A percentile compares a stretch with the other conserved stretches of the same genome.
phyloP scores from a whole-genome alignment of 2,888 invertebrate genomes.

The Epinotia ramella region DNA sequence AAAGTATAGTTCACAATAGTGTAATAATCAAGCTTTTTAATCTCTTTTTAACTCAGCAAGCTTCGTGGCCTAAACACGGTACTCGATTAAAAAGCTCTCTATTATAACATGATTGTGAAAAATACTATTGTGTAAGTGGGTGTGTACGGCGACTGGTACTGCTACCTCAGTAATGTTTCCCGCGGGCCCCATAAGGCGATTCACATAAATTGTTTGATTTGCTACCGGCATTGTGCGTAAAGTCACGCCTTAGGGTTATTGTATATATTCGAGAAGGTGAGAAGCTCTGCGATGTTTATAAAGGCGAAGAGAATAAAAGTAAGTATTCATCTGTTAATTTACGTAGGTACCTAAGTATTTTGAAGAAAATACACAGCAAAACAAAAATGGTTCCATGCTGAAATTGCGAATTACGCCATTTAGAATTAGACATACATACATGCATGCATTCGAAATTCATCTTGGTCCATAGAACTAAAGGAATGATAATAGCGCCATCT shows the following conservation, averaged over 20 bases:
- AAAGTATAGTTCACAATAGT: no score
- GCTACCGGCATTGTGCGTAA: background rate
- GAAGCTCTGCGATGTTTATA: no score
- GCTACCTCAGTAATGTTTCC: background rate
- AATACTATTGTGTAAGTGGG: no score
- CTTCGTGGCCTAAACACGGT: no score
- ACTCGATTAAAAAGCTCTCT: no score
- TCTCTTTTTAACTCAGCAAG: no score
- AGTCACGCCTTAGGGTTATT: background rate
- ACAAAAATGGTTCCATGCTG: background rate
- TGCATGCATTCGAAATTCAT: no score
- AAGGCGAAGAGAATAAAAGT: background rate
- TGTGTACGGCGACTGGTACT: background rate
- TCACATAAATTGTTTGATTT: conserved; percentile 30
- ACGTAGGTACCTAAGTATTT: no score
- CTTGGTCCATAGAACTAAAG: background rate
- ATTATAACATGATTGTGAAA: no score
- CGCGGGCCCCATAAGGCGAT: background rate
- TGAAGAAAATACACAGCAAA: background rate
- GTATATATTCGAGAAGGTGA: no score
- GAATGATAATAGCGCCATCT: conserved; percentile 15
- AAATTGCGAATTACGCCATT: background rate
- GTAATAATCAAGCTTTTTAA: no score
- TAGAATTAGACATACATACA: background rate
- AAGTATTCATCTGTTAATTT: no score